Base-by-base conservation (phyloP, 2,797 vertebrate species). In the Falco peregrinus region DNA sequence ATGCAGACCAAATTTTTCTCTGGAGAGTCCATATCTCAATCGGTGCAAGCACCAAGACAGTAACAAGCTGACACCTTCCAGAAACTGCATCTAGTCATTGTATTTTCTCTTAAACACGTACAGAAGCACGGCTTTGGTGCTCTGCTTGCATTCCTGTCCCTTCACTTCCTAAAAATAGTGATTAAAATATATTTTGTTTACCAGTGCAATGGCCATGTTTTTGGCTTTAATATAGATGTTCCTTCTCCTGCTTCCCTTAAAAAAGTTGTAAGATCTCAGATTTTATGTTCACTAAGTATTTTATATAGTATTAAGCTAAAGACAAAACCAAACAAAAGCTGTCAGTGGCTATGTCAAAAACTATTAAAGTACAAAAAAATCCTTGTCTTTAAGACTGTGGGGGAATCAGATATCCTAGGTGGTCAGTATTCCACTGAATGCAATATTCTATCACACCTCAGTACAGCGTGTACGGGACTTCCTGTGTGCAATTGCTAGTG, bases 1-100 rank as follows among this genome's bases (percentile, higher is more conserved):
- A 39, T 24, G 26, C 54, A 90, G 69, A 94, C 43, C n/a, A 85
- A 20, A 64, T 85, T 87, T 90, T 93, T 84, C 87, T 93, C 92
- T 92, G 13, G 75, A 79, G 89, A 76, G 76, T 73, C 57, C 43
- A 33, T 39, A 94, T 67, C 53, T 56, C 35, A 68, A 5, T 50
- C 47, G 75, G 19, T 39, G n/a, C 37, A 86, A 75, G 29, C 56
- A 85, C 11, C 24, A 51, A 84, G 73, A 47, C 14, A 91, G 37
- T 28, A 84, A 84, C 39, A 91, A 86, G 61, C 7, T 85, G 76
- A 74, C 20, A 35, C 71, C 81, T 70, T 28, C 74, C 84, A 93
- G 92, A 95, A 94, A 84, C 41, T 57, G 13, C 69, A 87, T 33
- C 33, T 80, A 28, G 2, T 47, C 41, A 56, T 51, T 71, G 2